phyloP scores from a whole-genome alignment of 2,113 vertebrate species.

The Channa maculata region DNA sequence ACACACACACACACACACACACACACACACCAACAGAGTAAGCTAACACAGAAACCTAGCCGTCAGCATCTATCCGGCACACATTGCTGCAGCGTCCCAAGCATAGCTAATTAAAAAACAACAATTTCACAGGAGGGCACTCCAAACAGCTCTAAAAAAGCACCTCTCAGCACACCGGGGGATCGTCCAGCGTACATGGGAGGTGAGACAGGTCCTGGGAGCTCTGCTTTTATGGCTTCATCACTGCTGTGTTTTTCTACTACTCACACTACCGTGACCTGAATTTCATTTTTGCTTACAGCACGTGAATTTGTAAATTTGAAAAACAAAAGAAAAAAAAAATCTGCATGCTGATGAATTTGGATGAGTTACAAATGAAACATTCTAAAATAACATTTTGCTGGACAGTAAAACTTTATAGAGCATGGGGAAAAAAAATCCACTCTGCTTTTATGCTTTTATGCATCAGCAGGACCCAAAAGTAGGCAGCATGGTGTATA shows the following conservation, averaged over 20 bases:
- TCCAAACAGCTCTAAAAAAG: constrained; percentile 80
- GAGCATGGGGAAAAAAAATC: constrained; percentile 9
- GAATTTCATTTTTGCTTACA: constrained; percentile 51
- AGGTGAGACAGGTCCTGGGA: constrained; percentile 68
- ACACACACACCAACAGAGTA: constrained; percentile 52
- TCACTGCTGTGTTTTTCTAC: constrained; percentile 61
- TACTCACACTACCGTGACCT: constrained; percentile 60
- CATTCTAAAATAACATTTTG: constrained; percentile 45
- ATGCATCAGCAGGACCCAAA: constrained; percentile 40
- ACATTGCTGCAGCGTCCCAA: constrained; percentile 70
- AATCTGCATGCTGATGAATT: constrained; percentile 22
- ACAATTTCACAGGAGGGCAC: constrained; percentile 84
- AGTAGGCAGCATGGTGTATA: constrained; percentile 33
- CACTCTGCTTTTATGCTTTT: constrained; percentile 31
- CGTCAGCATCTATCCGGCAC: constrained; percentile 81
- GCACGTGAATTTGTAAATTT: constrained; percentile 23
- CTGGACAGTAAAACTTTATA: constrained; percentile 48
- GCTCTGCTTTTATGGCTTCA: constrained; percentile 73
- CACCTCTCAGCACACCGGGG: constrained; percentile 85
- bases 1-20: constrained; percentile 52
- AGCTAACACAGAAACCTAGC: constrained; percentile 76
- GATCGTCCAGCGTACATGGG: constrained; percentile 70
- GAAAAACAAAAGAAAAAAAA: neutral
- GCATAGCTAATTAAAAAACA: constrained; percentile 88
- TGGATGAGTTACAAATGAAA: constrained; percentile 28